These are phyloP conservation scores for Polypterus bichir DNA, from an alignment of 2,113 vertebrate genomes.

Conservation along the genomic window DNA sequence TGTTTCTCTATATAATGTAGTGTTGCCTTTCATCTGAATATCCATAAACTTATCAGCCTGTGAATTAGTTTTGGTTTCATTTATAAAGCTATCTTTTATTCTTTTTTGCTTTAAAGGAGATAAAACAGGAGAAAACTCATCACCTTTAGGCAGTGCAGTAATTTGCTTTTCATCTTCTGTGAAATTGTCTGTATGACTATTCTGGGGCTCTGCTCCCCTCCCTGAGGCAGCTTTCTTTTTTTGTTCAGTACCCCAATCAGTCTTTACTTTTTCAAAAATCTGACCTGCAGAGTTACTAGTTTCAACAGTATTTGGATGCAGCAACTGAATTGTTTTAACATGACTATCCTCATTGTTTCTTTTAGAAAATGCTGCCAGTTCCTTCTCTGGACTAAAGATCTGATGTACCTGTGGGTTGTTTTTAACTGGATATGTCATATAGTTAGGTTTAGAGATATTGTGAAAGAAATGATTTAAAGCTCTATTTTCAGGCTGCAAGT, in stretches of 20 bases:
- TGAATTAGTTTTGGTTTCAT: constrained; percentile 28
- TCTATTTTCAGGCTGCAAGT: no score
- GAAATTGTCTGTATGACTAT: constrained; percentile 31
- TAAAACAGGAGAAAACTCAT: constrained; percentile 28
- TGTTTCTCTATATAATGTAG: constrained; percentile 44
- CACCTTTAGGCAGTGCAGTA: constrained; percentile 22
- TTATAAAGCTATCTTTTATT: constrained; percentile 37
- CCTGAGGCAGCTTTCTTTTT: constrained; percentile 21
- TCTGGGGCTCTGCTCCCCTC: constrained; percentile 6
- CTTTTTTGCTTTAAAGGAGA: constrained; percentile 32
- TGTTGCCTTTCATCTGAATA: constrained; percentile 47
- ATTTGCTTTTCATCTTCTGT: constrained; percentile 32
- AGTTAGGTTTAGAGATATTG: no score
- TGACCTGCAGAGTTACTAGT: constrained; percentile 8
- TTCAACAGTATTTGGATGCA: constrained; percentile 4
- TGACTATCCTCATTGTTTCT: no score
- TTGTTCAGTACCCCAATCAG: constrained; percentile 13
- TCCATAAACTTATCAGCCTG: constrained; percentile 32
- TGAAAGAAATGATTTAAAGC: no score
- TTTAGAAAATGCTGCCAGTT: no score
- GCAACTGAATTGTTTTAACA: neutral
- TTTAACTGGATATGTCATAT: no score
- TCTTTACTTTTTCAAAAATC: constrained; percentile 4
- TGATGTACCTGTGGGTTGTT: no score
- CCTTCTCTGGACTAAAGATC: no score